Conservation (phyloP, 2,888 invertebrate species). For the Malachius bipustulatus region DNA sequence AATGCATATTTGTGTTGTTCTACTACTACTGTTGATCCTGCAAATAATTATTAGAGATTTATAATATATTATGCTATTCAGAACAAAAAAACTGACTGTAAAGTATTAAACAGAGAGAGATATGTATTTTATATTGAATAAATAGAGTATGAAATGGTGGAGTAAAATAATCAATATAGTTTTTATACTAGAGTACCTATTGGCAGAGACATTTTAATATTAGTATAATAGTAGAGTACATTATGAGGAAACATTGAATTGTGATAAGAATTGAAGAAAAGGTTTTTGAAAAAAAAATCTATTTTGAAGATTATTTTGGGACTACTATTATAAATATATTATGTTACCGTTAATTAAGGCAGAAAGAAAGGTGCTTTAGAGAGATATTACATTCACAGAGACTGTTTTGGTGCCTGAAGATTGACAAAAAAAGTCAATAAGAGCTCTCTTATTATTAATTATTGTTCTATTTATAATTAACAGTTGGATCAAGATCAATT, state of each 20-base stretch:
- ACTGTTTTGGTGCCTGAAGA: slow-evolving; percentile 36
- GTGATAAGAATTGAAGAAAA: background rate
- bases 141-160: slow-evolving; percentile 27
- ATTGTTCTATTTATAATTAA: too few relatives aligned
- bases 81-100: too few relatives aligned
- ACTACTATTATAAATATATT: slow-evolving; percentile 28
- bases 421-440: slow-evolving; percentile 23
- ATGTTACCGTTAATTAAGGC: slow-evolving; percentile 21
- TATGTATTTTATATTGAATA: too few relatives aligned
- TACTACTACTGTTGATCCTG: too few relatives aligned
- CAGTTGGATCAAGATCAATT: too few relatives aligned
- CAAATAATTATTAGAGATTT: too few relatives aligned
- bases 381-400: slow-evolving; percentile 22
- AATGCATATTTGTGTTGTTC: too few relatives aligned
- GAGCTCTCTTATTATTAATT: slow-evolving; percentile 27
- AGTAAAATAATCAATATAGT: background rate
- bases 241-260: too few relatives aligned
- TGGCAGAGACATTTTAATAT: too few relatives aligned
- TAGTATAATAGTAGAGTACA: too few relatives aligned
- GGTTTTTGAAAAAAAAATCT: background rate
- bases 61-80: too few relatives aligned
- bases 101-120: too few relatives aligned
- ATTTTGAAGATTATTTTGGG: background rate
- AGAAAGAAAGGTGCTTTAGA: slow-evolving; percentile 24
- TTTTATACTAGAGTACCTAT: slow-evolving; percentile 1